These are phyloP conservation scores for Drosophila sp. DNA, from an alignment of 1,140 invertebrate species.

Conservation along the genomic window DNA sequence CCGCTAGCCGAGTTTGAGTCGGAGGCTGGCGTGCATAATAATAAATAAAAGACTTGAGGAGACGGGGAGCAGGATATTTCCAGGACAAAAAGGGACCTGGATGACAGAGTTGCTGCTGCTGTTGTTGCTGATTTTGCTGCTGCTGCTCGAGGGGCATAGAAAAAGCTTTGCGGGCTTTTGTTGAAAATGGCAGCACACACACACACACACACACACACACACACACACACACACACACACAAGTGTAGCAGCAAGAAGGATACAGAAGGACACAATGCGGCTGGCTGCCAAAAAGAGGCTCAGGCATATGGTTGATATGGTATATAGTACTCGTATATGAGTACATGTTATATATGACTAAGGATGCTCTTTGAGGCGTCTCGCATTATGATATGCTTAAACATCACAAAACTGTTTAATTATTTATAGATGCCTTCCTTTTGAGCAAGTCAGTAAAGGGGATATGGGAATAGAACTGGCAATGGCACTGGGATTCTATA, in stretches of 20 bases:
- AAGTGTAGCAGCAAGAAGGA: constrained; percentile 33
- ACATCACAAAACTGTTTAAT: constrained; percentile 84
- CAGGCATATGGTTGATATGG: constrained; percentile 21
- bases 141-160: constrained; percentile 32
- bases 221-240: constrained; percentile 17
- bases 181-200: constrained; percentile 43
- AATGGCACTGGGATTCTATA: constrained; percentile 4
- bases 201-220: constrained; percentile 10
- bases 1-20: constrained; percentile 38
- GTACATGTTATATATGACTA: constrained; percentile 3
- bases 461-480: not conserved
- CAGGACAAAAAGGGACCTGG: constrained; percentile 43
- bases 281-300: constrained; percentile 34
- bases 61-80: not conserved
- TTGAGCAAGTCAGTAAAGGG: constrained; percentile 5
- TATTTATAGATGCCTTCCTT: constrained; percentile 73
- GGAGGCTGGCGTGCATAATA: constrained; percentile 69
- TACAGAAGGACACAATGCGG: constrained; percentile 42
- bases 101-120: constrained; percentile 27
- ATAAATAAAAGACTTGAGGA: constrained; percentile 67
- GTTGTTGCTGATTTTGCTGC: not conserved
- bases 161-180: constrained; percentile 54
- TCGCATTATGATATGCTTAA: constrained; percentile 82
- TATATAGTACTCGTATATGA: not conserved
- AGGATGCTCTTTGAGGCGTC: constrained; percentile 62